A percentile compares a stretch with the other conserved stretches of the same genome.
Evolutionary conservation across 2,888 invertebrate species (phyloP).

Genomic region (Thereva unica): DNA sequence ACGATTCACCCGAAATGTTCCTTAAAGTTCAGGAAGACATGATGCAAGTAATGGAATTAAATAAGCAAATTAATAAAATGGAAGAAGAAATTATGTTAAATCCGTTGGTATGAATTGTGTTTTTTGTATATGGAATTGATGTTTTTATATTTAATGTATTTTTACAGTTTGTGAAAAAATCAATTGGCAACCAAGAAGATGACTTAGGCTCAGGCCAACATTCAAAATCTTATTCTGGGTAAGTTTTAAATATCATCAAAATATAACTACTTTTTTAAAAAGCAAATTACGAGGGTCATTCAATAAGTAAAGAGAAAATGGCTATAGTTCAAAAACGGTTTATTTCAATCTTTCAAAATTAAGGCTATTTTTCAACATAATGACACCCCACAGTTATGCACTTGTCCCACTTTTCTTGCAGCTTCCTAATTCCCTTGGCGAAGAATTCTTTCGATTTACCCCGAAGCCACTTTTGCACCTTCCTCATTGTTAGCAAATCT

Average conservation of each 20-base stretch:
- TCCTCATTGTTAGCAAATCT: too few species aligned
- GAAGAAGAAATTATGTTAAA: constrained; percentile 93
- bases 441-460: too few species aligned
- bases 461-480: too few species aligned
- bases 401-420: too few species aligned
- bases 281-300: neutral
- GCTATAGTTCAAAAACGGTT: too few species aligned
- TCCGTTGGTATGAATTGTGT: constrained; percentile 66
- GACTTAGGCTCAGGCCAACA: constrained; percentile 57
- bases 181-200: constrained; percentile 66
- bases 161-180: constrained; percentile 66
- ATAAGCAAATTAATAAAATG: constrained; percentile 88
- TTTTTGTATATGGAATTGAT: neutral
- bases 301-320: too few species aligned
- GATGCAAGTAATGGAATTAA: constrained; percentile 82
- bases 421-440: too few species aligned
- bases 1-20: constrained; percentile 86
- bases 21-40: constrained; percentile 84
- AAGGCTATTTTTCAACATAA: too few species aligned
- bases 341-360: too few species aligned
- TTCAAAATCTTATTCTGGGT: constrained; percentile 56
- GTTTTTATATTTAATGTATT: constrained; percentile 8
- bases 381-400: too few species aligned
- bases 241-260: constrained; percentile 36
- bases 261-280: neutral